These are phyloP conservation scores for Thalassarche chlororhynchos DNA, from an alignment of 2,113 vertebrate species.

Conservation along the genomic window DNA sequence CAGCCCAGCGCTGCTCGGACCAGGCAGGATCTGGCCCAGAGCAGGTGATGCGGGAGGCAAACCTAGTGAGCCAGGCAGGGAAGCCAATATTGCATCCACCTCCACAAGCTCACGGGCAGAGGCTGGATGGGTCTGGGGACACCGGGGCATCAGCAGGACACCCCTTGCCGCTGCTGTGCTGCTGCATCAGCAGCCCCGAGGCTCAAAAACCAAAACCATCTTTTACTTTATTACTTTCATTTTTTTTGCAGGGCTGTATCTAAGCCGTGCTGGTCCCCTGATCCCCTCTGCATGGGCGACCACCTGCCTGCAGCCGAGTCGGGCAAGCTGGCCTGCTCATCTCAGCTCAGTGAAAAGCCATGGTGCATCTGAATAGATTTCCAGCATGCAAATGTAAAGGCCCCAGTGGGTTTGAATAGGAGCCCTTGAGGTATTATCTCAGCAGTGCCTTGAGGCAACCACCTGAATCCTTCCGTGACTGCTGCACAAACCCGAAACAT, in stretches of 20 bases:
- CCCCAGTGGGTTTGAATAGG: constrained; percentile 21
- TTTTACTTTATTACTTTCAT: neutral
- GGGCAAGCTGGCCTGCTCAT: neutral
- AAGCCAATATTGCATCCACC: neutral
- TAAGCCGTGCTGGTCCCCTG: neutral
- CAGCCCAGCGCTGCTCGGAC: neutral
- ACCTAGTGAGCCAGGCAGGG: neutral
- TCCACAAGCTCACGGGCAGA: neutral
- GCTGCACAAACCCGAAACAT: neutral
- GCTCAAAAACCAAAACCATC: neutral
- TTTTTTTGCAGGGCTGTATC: neutral
- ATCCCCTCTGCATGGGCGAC: neutral
- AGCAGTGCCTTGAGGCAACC: constrained; percentile 46
- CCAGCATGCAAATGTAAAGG: neutral
- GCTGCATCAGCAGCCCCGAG: neutral
- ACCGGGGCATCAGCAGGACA: neutral
- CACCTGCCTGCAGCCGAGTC: neutral
- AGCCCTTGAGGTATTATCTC: constrained; percentile 51
- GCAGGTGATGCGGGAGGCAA: neutral
- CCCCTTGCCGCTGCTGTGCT: fast-evolving
- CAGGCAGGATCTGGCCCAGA: neutral
- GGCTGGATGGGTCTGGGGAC: neutral
- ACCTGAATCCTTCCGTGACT: constrained; percentile 41
- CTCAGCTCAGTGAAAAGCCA: neutral
- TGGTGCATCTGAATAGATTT: neutral